Conservation (phyloP, 2,888 invertebrate species). For the Glyphotaelius pellucidus region DNA sequence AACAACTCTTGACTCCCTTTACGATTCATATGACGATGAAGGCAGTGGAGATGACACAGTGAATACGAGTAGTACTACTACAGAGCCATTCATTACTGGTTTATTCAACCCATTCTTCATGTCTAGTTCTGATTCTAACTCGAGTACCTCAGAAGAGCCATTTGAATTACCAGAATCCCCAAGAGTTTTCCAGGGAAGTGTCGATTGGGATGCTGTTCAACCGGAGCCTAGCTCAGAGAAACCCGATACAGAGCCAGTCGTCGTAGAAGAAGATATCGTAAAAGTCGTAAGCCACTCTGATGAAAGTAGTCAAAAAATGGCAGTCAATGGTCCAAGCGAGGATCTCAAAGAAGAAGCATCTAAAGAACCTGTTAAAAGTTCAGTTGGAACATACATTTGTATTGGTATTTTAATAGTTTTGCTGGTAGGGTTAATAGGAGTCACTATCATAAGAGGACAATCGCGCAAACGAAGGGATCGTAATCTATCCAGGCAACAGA, state of each 20-base stretch:
- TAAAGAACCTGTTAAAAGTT: conserved; percentile 70
- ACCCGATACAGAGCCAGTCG: conserved; percentile 53
- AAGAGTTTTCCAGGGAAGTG: conserved; percentile 55
- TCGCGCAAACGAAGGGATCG: conserved; percentile 79
- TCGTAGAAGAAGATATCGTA: conserved; percentile 48
- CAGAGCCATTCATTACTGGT: conserved; percentile 60
- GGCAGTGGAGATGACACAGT: conserved; percentile 57
- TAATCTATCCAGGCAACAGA: conserved; percentile 78
- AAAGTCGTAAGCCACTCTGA: conserved; percentile 12
- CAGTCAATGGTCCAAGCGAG: conserved; percentile 67
- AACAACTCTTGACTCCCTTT: conserved; percentile 25
- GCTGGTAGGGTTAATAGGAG: conserved; percentile 81
- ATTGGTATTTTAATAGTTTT: conserved; percentile 81
- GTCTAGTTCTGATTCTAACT: conserved; percentile 22
- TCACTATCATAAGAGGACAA: conserved; percentile 81
- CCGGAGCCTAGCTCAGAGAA: background rate
- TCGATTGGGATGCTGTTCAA: conserved; percentile 65
- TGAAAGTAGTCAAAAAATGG: background rate
- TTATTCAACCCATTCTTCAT: conserved; percentile 60
- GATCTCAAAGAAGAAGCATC: conserved; percentile 66
- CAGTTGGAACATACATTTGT: conserved; percentile 80
- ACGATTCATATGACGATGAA: conserved; percentile 49
- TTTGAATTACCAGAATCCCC: conserved; percentile 54
- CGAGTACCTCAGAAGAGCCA: conserved; percentile 50
- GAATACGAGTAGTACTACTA: conserved; percentile 49